Conservation (phyloP, 2,797 vertebrate species). For the Eospalax fontanierii region DNA sequence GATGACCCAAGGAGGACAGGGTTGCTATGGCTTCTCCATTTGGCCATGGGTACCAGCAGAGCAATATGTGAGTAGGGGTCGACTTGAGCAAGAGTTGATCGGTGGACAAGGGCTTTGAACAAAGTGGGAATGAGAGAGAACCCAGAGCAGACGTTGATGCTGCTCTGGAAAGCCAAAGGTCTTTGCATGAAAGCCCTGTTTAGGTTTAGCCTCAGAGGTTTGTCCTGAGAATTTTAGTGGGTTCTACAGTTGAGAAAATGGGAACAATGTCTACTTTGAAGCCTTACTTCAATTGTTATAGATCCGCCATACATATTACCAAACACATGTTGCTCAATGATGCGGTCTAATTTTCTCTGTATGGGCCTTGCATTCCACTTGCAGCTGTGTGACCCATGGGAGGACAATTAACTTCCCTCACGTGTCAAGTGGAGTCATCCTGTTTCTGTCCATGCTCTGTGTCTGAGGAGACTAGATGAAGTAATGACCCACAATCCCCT, state of each 20-base stretch:
- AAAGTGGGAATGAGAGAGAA: too few species aligned
- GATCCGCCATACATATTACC: accelerated
- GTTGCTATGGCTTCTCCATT: not conserved
- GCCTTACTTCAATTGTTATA: not conserved
- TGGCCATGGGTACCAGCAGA: not conserved
- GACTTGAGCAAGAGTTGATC: too few species aligned
- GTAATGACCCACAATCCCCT: accelerated
- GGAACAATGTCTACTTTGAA: not conserved
- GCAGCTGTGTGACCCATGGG: too few species aligned
- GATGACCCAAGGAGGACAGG: accelerated
- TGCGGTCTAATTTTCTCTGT: accelerated
- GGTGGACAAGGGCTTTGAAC: too few species aligned
- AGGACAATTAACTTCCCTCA: not conserved
- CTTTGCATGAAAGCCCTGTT: not conserved
- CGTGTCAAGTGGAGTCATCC: accelerated
- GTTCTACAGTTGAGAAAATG: not conserved
- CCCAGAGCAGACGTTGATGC: not conserved
- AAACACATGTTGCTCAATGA: accelerated
- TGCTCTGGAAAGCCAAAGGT: too few species aligned
- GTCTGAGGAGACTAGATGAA: not conserved
- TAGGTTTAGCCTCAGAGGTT: not conserved
- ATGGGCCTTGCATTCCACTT: not conserved
- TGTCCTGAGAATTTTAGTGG: not conserved
- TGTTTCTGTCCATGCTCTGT: accelerated
- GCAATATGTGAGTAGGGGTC: not conserved